Evolutionary conservation across 2,113 vertebrate species (phyloP), one percentile per base, ranked within the genome.

Genomic region (Phrynocephalus versicolor): DNA sequence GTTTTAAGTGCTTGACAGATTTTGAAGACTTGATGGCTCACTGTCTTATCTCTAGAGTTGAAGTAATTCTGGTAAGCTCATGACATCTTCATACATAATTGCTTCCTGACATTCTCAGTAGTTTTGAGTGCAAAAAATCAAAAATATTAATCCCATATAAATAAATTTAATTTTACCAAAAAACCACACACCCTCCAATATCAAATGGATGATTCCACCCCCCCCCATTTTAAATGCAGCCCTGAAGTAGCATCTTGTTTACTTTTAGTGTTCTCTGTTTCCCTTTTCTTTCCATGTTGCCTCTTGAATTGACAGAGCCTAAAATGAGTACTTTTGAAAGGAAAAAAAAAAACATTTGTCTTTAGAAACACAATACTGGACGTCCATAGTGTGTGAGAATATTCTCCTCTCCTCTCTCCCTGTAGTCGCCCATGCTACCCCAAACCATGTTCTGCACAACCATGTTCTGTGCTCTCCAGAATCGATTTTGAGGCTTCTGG

Each of bases 1-100:
- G 70, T 84, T 87, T 78, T 30, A 88, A 77, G 76, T 85, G 39
- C 64, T 62, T 83, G 57, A 72, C 18, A 30, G 15, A 35, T 41
- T 88, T 81, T 76, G 51, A 85, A 77, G 71, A 37, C 65, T 81
- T 81, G 71, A 84, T 76, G 25, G 73, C 35, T 74, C 71, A 21
- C 62, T 57, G 70, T 76, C 39, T 83, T 74, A 45, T 73, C 57
- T 27, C 21, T 41, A 39, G 39, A 83, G 19, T n/a, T 79, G 37
- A 62, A 85, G 72, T 71, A 85, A 79, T 55, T 79, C 9, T n/a
- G 57, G 51, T 64, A 80, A 55, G 84, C 45, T 15, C 30, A 64
- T 25, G 70, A 62, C 6, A 25, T 71, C 25, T 10, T 76, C 23
- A 70, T 88, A 19, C 62, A 51, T 70, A 83, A 83, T 3, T 55